Evolutionary conservation across 2,888 invertebrate species (phyloP).

Genomic region (Andrena bucephala): DNA sequence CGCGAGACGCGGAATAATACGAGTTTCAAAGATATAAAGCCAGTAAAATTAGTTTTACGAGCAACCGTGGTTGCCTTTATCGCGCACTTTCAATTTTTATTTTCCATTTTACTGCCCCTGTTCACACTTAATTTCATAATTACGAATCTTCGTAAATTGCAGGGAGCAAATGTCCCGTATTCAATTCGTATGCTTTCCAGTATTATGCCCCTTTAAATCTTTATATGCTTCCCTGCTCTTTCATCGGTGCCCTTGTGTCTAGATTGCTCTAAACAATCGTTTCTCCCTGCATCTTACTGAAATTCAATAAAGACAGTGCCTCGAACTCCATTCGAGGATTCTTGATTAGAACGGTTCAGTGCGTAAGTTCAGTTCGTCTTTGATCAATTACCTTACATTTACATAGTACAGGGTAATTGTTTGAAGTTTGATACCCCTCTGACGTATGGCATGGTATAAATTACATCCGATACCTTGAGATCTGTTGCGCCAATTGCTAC

Average conservation of each 20-base stretch:
- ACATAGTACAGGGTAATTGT: not conserved
- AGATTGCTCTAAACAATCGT: not conserved
- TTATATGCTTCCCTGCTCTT: not conserved
- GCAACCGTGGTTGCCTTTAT: not conserved
- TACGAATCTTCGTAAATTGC: not conserved
- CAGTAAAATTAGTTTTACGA: slow-evolving; percentile 22
- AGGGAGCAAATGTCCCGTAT: not conserved
- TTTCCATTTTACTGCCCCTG: not conserved
- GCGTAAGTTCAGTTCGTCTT: slow-evolving; percentile 2
- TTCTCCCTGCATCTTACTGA: not conserved
- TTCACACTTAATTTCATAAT: not conserved
- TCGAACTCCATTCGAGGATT: not conserved
- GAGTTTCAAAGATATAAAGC: slow-evolving; percentile 8
- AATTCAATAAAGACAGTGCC: not conserved
- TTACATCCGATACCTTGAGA: not conserved
- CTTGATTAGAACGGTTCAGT: not conserved
- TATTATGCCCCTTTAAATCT: not conserved
- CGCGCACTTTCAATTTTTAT: not conserved
- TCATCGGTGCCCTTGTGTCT: too few relatives aligned
- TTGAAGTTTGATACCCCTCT: not conserved
- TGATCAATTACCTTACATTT: slow-evolving; percentile 10
- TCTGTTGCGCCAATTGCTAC: not conserved
- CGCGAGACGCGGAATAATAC: not conserved
- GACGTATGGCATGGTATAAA: not conserved
- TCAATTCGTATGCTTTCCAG: not conserved